Evolutionary conservation across 2,888 invertebrate genomes (phyloP).

Genomic region (Therioaphis trifolii): DNA sequence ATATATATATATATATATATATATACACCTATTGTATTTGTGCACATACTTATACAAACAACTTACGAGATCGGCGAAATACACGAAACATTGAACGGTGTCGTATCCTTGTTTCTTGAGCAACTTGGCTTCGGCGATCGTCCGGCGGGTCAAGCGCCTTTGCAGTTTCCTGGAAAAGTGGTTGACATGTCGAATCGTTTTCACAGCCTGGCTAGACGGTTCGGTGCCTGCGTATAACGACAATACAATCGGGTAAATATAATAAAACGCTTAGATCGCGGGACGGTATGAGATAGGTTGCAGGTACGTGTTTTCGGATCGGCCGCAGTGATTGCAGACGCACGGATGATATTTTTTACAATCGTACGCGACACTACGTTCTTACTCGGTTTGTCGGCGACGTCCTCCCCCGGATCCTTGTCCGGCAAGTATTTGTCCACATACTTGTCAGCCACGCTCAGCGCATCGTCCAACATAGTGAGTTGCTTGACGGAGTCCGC

Average conservation of each 20-base stretch:
- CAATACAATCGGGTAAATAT: no score
- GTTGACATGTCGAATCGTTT: slow-evolving; percentile 82
- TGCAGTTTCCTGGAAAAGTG: slow-evolving; percentile 82
- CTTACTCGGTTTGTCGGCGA: slow-evolving; percentile 42
- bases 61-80: slow-evolving; percentile 82
- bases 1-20: no score
- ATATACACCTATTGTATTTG: no score
- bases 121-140: slow-evolving; percentile 82
- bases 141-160: slow-evolving; percentile 80
- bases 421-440: slow-evolving; percentile 85
- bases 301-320: no score
- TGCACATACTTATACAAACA: slow-evolving; percentile 8
- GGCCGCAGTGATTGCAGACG: no score
- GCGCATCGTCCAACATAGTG: slow-evolving; percentile 79
- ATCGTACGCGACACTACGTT: background rate
- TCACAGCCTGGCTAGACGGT: slow-evolving; percentile 75
- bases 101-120: slow-evolving; percentile 81
- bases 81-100: slow-evolving; percentile 80
- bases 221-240: slow-evolving; percentile 65
- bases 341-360: no score
- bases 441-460: slow-evolving; percentile 82
- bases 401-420: slow-evolving; percentile 67
- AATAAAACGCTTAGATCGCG: no score
- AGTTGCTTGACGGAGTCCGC: slow-evolving; percentile 87
- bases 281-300: no score